Percentiles rank a stretch among this genome's conserved stretches.
Evolutionary conservation across 2,113 vertebrate species (phyloP).

Genomic region (Nanorana parkeri): DNA sequence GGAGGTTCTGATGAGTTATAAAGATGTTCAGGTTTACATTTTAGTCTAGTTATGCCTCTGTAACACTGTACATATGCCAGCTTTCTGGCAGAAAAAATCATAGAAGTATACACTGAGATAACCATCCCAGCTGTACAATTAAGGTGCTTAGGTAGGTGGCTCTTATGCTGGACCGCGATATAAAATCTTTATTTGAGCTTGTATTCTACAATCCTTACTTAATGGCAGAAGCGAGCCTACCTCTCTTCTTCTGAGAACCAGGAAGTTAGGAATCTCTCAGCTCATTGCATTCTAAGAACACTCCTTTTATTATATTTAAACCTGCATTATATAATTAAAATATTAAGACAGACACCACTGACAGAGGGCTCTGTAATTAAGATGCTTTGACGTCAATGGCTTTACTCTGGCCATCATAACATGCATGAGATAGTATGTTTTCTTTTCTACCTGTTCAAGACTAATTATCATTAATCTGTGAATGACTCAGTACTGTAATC

Average conservation of each 20-base stretch:
- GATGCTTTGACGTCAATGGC: constrained; percentile 23
- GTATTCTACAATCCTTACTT: background rate
- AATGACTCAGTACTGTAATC: constrained; percentile 37
- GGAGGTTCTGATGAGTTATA: too few relatives aligned
- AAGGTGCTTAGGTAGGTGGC: too few relatives aligned
- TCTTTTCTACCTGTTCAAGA: background rate
- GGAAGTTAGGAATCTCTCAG: background rate
- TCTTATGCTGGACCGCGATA: too few relatives aligned
- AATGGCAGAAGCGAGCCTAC: background rate
- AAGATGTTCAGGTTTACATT: too few relatives aligned
- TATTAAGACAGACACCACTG: background rate
- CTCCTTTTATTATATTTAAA: constrained; percentile 27
- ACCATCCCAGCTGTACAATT: too few relatives aligned
- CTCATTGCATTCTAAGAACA: background rate
- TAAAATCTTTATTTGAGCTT: too few relatives aligned
- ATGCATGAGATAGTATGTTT: constrained; percentile 3
- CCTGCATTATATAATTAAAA: constrained; percentile 39
- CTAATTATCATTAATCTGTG: constrained; percentile 40
- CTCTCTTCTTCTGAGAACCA: constrained; percentile 15
- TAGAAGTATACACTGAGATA: too few relatives aligned
- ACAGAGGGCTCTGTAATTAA: constrained; percentile 33
- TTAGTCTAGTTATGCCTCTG: too few relatives aligned
- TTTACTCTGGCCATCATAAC: constrained; percentile 5
- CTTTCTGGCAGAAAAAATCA: too few relatives aligned
- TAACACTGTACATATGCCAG: too few relatives aligned